phyloP scores from a whole-genome alignment of 2,113 vertebrate species.

The Brienomyrus longianalis region DNA sequence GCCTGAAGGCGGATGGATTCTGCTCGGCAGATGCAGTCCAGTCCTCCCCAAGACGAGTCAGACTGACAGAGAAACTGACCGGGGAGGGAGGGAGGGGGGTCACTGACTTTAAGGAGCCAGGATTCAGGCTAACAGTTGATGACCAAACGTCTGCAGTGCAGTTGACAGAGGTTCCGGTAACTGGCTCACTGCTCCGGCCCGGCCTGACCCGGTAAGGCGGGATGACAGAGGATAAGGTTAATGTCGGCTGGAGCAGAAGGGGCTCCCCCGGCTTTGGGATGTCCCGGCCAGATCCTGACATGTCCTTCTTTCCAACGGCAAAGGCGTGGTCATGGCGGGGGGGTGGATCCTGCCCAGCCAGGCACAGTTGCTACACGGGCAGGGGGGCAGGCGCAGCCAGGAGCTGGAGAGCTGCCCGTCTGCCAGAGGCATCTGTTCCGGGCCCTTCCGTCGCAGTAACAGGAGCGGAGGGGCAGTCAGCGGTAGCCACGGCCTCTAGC shows the following conservation, averaged over 20 bases:
- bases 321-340: neutral
- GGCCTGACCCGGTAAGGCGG: neutral
- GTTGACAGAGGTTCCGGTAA: neutral
- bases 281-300: neutral
- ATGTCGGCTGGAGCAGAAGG: neutral
- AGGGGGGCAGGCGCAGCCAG: slow-evolving; percentile 32
- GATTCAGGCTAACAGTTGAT: neutral
- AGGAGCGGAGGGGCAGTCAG: neutral
- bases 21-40: neutral
- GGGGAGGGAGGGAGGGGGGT: neutral
- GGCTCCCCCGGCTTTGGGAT: neutral
- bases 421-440: slow-evolving; percentile 41
- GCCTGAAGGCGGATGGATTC: neutral
- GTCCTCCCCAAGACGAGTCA: neutral
- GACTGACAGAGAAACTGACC: neutral
- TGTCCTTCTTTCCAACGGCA: neutral
- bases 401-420: slow-evolving; percentile 31
- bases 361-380: slow-evolving; percentile 34
- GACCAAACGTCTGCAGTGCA: neutral
- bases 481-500: neutral
- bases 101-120: neutral
- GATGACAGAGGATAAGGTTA: neutral
- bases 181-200: neutral
- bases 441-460: slow-evolving; percentile 25
- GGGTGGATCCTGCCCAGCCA: neutral